These are phyloP conservation scores for Oceanodroma tethys DNA, from an alignment of 2,113 vertebrate genomes.

Conservation along the genomic window DNA sequence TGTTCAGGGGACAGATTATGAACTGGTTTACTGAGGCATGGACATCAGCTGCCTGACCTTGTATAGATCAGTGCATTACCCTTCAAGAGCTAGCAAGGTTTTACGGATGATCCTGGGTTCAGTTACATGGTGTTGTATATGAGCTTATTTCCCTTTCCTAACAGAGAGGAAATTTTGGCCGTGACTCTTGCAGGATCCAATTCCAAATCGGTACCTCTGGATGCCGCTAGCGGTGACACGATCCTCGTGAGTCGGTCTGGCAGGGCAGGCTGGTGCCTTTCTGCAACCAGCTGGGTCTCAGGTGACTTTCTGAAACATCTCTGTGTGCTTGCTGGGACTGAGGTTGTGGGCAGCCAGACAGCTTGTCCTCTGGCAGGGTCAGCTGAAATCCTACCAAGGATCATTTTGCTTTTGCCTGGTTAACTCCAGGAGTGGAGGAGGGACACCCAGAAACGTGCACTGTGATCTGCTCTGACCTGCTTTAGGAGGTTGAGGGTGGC, in stretches of 20 bases:
- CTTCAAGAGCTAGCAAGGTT: background rate
- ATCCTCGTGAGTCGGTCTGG: background rate
- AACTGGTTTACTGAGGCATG: background rate
- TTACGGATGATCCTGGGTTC: background rate
- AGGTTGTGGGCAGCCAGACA: background rate
- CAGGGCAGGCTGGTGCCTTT: background rate
- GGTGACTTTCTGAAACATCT: background rate
- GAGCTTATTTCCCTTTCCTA: background rate
- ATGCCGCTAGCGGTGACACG: background rate
- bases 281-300: background rate
- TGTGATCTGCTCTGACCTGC: background rate
- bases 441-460: fast-evolving
- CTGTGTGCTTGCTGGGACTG: background rate
- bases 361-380: background rate
- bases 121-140: background rate
- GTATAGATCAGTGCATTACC: background rate
- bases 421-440: background rate
- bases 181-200: background rate
- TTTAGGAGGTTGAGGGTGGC: background rate
- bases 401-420: background rate
- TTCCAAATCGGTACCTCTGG: fast-evolving
- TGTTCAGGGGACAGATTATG: background rate
- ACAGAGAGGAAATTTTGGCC: background rate
- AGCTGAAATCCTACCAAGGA: background rate
- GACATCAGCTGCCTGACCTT: background rate